Conservation (phyloP, 2,888 invertebrate species). For the Megamerina dolium region DNA sequence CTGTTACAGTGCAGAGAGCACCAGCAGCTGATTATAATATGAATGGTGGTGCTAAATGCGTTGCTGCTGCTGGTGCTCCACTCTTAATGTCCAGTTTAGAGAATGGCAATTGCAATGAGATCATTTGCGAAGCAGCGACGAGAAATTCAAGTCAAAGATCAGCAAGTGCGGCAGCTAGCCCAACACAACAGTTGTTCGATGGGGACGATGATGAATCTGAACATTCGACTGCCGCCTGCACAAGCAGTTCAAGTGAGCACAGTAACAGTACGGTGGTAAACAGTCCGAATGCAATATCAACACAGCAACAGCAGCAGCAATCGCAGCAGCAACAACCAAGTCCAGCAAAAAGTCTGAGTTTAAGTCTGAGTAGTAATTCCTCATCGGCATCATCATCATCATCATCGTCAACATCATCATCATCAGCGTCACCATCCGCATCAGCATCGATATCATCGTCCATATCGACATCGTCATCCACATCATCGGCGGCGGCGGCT, state of each 20-base stretch:
- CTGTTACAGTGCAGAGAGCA: constrained; percentile 15
- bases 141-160: constrained; percentile 1
- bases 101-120: constrained; percentile 31
- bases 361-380: constrained; percentile 33
- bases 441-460: constrained; percentile 21
- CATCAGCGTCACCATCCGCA: constrained; percentile 20
- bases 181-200: constrained; percentile 20
- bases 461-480: constrained; percentile 20
- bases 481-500: constrained; percentile 22
- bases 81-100: constrained; percentile 15
- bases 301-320: constrained; percentile 8
- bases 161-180: constrained; percentile 21
- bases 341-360: constrained; percentile 38
- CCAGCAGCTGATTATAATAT: constrained; percentile 35
- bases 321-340: constrained; percentile 26
- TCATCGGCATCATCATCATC: constrained; percentile 20
- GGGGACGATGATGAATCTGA: constrained; percentile 44
- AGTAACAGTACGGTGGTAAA: constrained; percentile 44
- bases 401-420: constrained; percentile 22
- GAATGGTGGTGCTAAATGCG: constrained; percentile 34
- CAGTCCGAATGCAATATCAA: constrained; percentile 29
- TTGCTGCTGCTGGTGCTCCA: neutral
- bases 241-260: constrained; percentile 44
- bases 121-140: neutral
- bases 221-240: constrained; percentile 39